Conservation (phyloP, 2,888 invertebrate genomes). For the Cerastis rubricosa region DNA sequence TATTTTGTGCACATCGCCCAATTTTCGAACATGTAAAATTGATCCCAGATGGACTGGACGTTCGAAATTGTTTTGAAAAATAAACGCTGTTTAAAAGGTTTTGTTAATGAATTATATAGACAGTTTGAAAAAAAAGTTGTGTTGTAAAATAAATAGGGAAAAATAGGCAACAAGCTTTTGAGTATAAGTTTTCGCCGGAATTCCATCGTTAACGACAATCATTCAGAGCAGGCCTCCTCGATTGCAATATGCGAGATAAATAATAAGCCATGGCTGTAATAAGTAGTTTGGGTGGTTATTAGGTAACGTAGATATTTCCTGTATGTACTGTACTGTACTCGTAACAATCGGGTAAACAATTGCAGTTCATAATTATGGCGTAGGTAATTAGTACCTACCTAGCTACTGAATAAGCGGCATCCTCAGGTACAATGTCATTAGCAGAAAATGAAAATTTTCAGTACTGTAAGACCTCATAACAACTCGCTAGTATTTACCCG, state of each 20-base stretch:
- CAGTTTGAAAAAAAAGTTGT: neutral
- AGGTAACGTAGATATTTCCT: neutral
- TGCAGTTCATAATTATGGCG: neutral
- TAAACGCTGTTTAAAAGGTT: neutral
- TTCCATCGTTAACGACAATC: neutral
- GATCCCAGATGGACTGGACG: neutral
- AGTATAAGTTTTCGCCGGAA: neutral
- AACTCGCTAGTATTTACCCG: too few relatives aligned
- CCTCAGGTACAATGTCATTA: neutral
- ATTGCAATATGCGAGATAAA: neutral
- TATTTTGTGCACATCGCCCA: too few relatives aligned
- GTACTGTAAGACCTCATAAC: too few relatives aligned
- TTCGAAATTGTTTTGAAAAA: neutral
- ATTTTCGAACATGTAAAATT: neutral
- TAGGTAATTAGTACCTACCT: neutral
- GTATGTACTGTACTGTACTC: neutral
- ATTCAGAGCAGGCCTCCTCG: neutral
- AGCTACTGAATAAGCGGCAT: neutral
- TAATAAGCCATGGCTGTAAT: constrained; percentile 1
- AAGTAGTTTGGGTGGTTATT: too few relatives aligned
- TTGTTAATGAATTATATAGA: neutral
- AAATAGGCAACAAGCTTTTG: too few relatives aligned
- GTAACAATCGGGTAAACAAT: neutral
- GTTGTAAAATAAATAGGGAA: neutral
- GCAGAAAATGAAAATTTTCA: too few relatives aligned